Conservation (phyloP, 2,888 invertebrate genomes). For the Prosapia bicincta region DNA sequence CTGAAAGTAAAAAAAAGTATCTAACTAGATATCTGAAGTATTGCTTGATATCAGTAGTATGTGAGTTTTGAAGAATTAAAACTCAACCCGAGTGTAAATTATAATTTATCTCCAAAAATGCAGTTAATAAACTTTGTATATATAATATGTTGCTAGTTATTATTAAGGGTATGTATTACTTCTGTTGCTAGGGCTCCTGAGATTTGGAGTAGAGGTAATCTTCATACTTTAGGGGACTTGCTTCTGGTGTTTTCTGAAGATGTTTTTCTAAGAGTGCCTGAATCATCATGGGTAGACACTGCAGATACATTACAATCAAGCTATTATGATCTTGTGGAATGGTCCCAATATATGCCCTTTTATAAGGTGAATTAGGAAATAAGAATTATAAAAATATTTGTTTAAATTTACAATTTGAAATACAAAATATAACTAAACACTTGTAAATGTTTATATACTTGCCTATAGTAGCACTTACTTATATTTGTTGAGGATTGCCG, state of each 20-base stretch:
- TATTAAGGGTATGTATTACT: too few species aligned
- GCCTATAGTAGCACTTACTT: too few species aligned
- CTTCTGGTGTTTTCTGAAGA: background rate
- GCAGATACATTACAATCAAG: background rate
- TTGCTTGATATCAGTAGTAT: too few species aligned
- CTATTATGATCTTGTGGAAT: background rate
- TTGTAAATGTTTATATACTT: too few species aligned
- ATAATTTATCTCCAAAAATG: background rate
- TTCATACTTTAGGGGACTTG: background rate
- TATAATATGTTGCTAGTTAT: background rate
- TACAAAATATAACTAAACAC: too few species aligned
- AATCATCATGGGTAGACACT: background rate
- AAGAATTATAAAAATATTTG: too few species aligned
- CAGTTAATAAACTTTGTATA: background rate
- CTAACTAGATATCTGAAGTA: background rate
- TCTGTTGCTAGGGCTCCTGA: background rate
- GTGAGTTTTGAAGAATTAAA: background rate
- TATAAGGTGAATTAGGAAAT: background rate
- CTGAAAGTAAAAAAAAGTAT: too few species aligned
- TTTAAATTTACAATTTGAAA: too few species aligned
- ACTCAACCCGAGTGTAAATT: background rate
- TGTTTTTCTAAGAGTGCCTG: background rate
- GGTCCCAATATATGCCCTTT: background rate
- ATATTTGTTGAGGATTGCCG: too few species aligned
- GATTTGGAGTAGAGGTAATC: background rate